These are phyloP conservation scores for Thryonomys swinderianus DNA, from an alignment of 2,113 vertebrate genomes.

Conservation along the genomic window DNA sequence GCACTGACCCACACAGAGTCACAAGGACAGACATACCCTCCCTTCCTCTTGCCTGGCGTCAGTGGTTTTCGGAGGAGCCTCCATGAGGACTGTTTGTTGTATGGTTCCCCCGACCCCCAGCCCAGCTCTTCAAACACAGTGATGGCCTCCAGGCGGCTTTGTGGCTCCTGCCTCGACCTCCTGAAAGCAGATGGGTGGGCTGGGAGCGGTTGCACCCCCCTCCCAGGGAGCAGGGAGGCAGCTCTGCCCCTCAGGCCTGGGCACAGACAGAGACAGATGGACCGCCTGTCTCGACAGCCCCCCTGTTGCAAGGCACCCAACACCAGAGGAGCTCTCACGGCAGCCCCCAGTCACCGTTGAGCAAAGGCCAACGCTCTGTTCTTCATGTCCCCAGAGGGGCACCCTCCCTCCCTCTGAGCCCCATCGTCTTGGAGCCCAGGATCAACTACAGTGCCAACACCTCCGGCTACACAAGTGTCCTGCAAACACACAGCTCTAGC, in stretches of 20 bases:
- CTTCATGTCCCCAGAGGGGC: not conserved
- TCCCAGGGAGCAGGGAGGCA: slow-evolving; percentile 49
- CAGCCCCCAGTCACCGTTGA: not conserved
- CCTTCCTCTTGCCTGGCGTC: slow-evolving; percentile 69
- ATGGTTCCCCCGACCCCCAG: slow-evolving; percentile 5
- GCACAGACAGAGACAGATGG: slow-evolving; percentile 68
- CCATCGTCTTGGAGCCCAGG: not conserved
- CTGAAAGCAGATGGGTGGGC: slow-evolving; percentile 82
- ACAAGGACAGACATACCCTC: slow-evolving; percentile 64
- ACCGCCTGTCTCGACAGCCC: not conserved
- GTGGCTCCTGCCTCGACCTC: slow-evolving; percentile 71
- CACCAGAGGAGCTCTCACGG: not conserved
- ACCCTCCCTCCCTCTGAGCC: not conserved
- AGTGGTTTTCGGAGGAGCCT: slow-evolving; percentile 69
- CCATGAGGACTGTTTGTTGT: slow-evolving; percentile 46
- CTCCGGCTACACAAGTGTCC: not conserved
- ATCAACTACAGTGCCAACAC: not conserved
- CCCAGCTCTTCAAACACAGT: slow-evolving; percentile 73
- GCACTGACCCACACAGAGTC: slow-evolving; percentile 70
- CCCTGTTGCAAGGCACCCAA: not conserved
- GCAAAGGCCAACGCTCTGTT: slow-evolving; percentile 14
- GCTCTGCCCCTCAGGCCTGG: slow-evolving; percentile 56
- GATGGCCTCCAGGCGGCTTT: slow-evolving; percentile 83
- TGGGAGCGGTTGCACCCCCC: slow-evolving; percentile 46
- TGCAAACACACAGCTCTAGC: not conserved